These are phyloP conservation scores for Coenonympha glycerion DNA, from an alignment of 2,888 invertebrate genomes.

Conservation along the genomic window DNA sequence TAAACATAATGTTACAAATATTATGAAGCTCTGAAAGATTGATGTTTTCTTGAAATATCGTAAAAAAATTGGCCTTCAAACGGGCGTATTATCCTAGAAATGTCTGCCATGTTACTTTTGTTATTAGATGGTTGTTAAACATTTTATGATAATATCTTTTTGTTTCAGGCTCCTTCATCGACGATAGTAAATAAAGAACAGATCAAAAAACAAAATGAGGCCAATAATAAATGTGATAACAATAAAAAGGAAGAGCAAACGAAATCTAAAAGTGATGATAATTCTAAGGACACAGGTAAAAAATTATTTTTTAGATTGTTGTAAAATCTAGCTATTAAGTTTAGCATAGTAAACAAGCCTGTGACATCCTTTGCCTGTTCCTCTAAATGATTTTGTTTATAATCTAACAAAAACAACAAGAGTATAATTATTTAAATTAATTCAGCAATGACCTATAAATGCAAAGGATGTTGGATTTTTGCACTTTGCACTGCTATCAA, in stretches of 20 bases:
- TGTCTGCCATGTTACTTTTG: conserved; percentile 32
- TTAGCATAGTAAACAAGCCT: background rate
- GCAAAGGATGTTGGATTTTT: background rate
- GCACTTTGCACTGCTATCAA: background rate
- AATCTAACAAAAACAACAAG: background rate
- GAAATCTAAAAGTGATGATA: conserved; percentile 42
- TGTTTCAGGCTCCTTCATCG: conserved; percentile 39
- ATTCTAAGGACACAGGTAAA: conserved; percentile 59
- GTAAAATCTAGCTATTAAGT: background rate
- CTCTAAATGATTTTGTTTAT: background rate
- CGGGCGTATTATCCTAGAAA: conserved; percentile 9
- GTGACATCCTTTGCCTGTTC: background rate
- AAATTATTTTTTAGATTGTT: background rate
- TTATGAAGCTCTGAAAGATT: background rate
- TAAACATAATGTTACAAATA: background rate
- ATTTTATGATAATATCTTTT: too few species aligned
- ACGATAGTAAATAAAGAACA: conserved; percentile 35
- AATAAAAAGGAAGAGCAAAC: conserved; percentile 52
- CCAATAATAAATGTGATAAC: conserved; percentile 38
- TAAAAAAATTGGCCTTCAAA: conserved; percentile 13
- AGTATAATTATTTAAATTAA: background rate
- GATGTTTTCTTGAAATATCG: background rate
- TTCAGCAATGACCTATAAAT: conserved; percentile 5
- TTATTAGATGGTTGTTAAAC: conserved; percentile 20
- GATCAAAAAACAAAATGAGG: conserved; percentile 38